These are phyloP conservation scores for Leucoma salicis DNA, from an alignment of 2,888 invertebrate species.

Conservation along the genomic window DNA sequence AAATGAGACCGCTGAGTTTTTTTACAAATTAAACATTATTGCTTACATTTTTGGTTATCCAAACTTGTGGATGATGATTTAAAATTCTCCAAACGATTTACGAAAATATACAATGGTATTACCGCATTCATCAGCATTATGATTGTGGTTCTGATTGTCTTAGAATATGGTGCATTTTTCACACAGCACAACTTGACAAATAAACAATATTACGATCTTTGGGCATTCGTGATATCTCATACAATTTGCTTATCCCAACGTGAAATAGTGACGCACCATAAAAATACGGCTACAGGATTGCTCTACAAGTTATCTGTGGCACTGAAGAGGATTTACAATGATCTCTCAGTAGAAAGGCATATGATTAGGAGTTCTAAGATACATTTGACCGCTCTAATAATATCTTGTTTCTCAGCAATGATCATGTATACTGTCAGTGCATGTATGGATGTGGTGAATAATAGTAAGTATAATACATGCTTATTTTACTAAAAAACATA, in stretches of 20 bases:
- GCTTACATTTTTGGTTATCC: slow-evolving; percentile 33
- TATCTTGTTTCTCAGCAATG: slow-evolving; percentile 21
- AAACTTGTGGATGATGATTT: slow-evolving; percentile 44
- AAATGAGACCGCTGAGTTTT: slow-evolving; percentile 21
- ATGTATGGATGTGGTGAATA: slow-evolving; percentile 17
- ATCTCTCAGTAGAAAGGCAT: slow-evolving; percentile 41
- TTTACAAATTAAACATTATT: slow-evolving; percentile 25
- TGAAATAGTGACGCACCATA: slow-evolving; percentile 27
- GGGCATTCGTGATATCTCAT: slow-evolving; percentile 40
- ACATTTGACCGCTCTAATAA: slow-evolving; percentile 31
- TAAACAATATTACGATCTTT: slow-evolving; percentile 38
- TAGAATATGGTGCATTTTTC: slow-evolving; percentile 37
- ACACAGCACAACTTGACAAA: slow-evolving; percentile 38
- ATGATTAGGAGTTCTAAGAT: slow-evolving; percentile 42
- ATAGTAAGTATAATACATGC: too few relatives aligned
- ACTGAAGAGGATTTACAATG: slow-evolving; percentile 44
- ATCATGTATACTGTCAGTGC: slow-evolving; percentile 36
- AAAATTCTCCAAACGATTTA: slow-evolving; percentile 24
- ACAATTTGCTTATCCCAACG: slow-evolving; percentile 34
- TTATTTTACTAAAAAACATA: too few relatives aligned
- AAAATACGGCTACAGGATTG: slow-evolving; percentile 29
- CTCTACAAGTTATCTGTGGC: slow-evolving; percentile 33
- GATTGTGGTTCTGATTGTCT: slow-evolving; percentile 29
- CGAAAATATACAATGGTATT: slow-evolving; percentile 19
- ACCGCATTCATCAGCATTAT: slow-evolving; percentile 23